These are phyloP conservation scores for Stictonetta naevosa DNA, from an alignment of 2,113 vertebrate species.

Conservation along the genomic window DNA sequence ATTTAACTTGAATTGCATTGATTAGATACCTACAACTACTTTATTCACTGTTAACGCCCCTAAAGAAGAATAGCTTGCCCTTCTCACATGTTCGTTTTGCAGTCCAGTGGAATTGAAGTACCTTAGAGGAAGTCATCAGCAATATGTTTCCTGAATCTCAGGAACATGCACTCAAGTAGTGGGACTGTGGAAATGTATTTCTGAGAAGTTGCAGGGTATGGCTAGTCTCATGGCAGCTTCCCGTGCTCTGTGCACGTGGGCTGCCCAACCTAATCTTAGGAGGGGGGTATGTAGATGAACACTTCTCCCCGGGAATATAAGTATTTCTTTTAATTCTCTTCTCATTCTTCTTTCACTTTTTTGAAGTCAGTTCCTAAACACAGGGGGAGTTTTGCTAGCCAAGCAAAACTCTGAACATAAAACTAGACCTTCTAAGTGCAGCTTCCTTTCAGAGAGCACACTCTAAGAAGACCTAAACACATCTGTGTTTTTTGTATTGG, in stretches of 20 bases:
- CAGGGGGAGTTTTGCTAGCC: background rate
- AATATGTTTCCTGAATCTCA: conserved; percentile 4
- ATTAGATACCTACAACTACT: background rate
- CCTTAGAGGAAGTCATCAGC: conserved; percentile 31
- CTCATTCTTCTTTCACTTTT: background rate
- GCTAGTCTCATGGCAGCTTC: background rate
- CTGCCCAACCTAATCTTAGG: background rate
- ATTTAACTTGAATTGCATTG: background rate
- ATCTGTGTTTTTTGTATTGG: background rate
- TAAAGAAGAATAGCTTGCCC: background rate
- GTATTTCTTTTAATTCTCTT: background rate
- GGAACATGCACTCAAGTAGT: background rate
- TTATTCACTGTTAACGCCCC: background rate
- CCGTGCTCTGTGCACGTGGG: background rate
- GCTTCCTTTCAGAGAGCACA: background rate
- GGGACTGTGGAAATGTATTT: background rate
- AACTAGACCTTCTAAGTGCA: background rate
- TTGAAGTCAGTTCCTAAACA: background rate
- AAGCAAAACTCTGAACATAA: background rate
- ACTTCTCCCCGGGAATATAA: background rate
- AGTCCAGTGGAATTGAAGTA: background rate
- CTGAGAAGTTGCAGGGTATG: conserved; percentile 9
- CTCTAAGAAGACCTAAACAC: background rate
- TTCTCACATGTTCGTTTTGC: background rate
- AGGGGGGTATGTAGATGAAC: background rate